A percentile compares a stretch with the other conserved stretches of the same genome.
Evolutionary conservation across 2,797 vertebrate genomes (phyloP).

Genomic region (Acipenser oxyrinchus): DNA sequence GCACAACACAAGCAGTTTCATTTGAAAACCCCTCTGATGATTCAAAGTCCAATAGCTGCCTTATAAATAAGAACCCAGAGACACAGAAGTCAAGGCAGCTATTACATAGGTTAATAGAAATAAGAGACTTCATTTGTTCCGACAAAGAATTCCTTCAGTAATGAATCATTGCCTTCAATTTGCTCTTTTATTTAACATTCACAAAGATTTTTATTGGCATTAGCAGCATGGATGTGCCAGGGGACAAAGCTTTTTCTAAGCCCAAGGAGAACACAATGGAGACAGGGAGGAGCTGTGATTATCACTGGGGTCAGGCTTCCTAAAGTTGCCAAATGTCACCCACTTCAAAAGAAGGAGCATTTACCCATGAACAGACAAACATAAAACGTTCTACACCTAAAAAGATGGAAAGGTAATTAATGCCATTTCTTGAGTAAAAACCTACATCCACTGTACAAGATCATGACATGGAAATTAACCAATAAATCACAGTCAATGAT

Average conservation of each 20-base stretch:
- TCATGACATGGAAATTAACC: too few relatives aligned
- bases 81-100: background rate
- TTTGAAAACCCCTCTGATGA: conserved; percentile 6
- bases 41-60: background rate
- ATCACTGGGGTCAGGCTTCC: conserved; percentile 15
- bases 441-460: too few relatives aligned
- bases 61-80: conserved; percentile 11
- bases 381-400: too few relatives aligned
- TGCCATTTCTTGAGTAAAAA: too few relatives aligned
- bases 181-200: conserved; percentile 59
- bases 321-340: background rate
- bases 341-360: background rate
- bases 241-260: conserved; percentile 23
- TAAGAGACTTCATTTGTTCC: conserved; percentile 25
- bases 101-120: background rate
- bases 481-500: too few relatives aligned
- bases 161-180: conserved; percentile 62
- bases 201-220: conserved; percentile 53
- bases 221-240: conserved; percentile 42
- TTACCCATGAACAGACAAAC: too few relatives aligned
- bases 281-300: conserved; percentile 13
- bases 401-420: too few relatives aligned
- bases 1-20: conserved; percentile 7
- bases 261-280: conserved; percentile 27
- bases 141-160: conserved; percentile 41